Percentiles rank a stretch among this genome's conserved stretches.
Evolutionary conservation across 2,888 invertebrate species (phyloP).

Genomic region (Napeogenes sylphis): DNA sequence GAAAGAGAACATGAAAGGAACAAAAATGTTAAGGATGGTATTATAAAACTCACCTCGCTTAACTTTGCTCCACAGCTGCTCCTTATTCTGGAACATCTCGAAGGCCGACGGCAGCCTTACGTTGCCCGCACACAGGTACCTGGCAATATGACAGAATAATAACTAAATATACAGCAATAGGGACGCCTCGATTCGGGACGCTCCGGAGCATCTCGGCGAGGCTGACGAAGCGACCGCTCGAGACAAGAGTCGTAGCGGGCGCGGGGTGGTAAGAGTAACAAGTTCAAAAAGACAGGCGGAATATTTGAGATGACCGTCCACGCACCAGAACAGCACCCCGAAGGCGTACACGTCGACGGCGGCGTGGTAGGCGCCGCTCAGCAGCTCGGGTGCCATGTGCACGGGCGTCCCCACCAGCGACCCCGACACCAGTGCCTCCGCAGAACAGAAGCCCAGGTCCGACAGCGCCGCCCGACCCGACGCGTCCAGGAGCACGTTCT

Average conservation of each 20-base stretch:
- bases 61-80: slow-evolving; percentile 90
- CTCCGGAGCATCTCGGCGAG: too few relatives aligned
- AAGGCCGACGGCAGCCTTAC: slow-evolving; percentile 87
- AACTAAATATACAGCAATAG: too few relatives aligned
- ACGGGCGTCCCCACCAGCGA: slow-evolving; percentile 91
- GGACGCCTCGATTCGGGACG: too few relatives aligned
- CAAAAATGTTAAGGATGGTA: background rate
- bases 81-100: slow-evolving; percentile 90
- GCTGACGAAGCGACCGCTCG: too few relatives aligned
- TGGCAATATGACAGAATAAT: slow-evolving; percentile 28
- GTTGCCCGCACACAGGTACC: slow-evolving; percentile 90
- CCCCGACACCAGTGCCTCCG: slow-evolving; percentile 93
- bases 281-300: too few relatives aligned
- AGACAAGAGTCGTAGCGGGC: too few relatives aligned
- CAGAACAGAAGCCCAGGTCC: slow-evolving; percentile 93
- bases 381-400: slow-evolving; percentile 94
- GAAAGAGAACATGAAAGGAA: too few relatives aligned
- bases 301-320: too few relatives aligned
- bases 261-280: too few relatives aligned
- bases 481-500: slow-evolving; percentile 89
- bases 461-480: slow-evolving; percentile 87
- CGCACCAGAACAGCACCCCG: slow-evolving; percentile 89
- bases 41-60: slow-evolving; percentile 80
- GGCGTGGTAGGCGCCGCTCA: slow-evolving; percentile 88
- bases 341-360: slow-evolving; percentile 94